Base-by-base conservation (phyloP, 2,797 vertebrate genomes). In the Syndactyla subalaris region DNA sequence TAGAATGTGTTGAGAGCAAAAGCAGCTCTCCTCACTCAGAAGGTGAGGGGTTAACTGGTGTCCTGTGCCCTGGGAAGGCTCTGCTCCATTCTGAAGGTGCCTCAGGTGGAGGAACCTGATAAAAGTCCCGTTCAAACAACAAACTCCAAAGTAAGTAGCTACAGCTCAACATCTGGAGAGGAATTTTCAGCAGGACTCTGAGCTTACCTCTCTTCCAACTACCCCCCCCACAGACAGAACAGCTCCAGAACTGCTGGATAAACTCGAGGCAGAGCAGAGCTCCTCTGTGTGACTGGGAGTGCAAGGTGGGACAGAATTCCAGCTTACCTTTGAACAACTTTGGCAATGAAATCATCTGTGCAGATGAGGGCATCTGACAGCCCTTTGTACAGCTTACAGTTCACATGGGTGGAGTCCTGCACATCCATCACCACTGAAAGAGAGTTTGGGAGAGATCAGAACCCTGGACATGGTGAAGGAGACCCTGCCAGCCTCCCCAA, bases 311-410 rank as follows among this genome's bases (percentile, higher is more conserved):
- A 73, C 55, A 38, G 41, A 68, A n/a, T 4, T 14, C 32, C 92
- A 48, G 68, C 94, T 93, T 97, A 99, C 99, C 99, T 99, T 91
- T 99, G 99, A 93, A 99, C 99, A 85, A 99, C 99, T 98, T 99
- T 99, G 95, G 99, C 99, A 97, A 99, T 99, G 97, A 99, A 99
- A 96, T 99, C 99, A 96, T 99, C 99, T 26, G 99, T 99, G 90
- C 99, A 99, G 97, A 99, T 99, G 63, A 99, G 98, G 93, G 99
- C 99, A 96, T 99, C 99, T 7, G 99, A 99, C 18, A 98, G 97
- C 78, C 99, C 99, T 97, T 99, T 99, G 96, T 99, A 99, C 22
- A 99, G 98, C 97, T 99, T 99, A 97, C 99, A 99, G 97, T 98
- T 98, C 74, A 99, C 98, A 32, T 99, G 99, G 89, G 98, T 98